Evolutionary conservation across 2,113 vertebrate species (phyloP).

Genomic region (Proteles cristata): DNA sequence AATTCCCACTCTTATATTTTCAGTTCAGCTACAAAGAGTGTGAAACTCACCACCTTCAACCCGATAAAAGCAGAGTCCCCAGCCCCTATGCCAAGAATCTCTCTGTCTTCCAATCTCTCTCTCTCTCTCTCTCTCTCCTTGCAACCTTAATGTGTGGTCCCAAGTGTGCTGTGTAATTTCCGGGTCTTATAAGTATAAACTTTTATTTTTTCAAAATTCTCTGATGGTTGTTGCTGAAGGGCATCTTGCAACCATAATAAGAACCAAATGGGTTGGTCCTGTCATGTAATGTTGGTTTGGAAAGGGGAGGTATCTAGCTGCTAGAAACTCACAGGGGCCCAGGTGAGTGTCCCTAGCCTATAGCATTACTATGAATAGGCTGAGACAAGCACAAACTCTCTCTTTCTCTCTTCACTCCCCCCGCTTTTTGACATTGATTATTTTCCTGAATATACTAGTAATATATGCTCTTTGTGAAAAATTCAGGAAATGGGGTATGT

Average conservation of each 20-base stretch:
- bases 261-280: too few species aligned
- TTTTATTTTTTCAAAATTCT: neutral
- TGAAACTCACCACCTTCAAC: neutral
- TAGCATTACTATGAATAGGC: neutral
- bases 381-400: neutral
- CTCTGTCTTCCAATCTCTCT: neutral
- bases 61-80: neutral
- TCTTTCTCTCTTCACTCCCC: neutral
- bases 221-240: neutral
- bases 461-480: neutral
- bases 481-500: neutral
- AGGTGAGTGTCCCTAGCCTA: neutral
- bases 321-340: neutral
- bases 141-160: neutral
- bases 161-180: neutral
- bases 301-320: neutral
- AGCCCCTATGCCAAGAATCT: neutral
- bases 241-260: neutral
- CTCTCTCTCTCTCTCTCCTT: neutral
- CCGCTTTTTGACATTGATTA: neutral
- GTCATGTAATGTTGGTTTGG: neutral
- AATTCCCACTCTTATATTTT: neutral
- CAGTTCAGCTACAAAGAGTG: neutral
- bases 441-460: slow-evolving; percentile 12
- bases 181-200: neutral